These are phyloP conservation scores for Harmothoe impar DNA, from an alignment of 2,888 invertebrate genomes.

Conservation along the genomic window DNA sequence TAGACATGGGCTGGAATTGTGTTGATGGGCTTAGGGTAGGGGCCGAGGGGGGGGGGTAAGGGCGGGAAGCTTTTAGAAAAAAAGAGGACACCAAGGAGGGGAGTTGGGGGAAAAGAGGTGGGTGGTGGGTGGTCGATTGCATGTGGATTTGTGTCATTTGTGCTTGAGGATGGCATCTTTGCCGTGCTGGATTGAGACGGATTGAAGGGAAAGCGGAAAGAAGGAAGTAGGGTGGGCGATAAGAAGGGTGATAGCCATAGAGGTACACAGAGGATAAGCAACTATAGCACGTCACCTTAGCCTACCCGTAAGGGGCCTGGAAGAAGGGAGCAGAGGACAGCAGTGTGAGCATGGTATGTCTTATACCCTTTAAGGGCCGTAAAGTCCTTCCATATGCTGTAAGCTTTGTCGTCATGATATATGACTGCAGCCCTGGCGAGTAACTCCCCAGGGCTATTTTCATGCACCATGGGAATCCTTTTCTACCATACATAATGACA, in stretches of 20 bases:
- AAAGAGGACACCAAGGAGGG: not conserved
- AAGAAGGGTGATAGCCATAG: not conserved
- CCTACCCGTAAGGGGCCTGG: not conserved
- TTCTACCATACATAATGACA: too few species aligned
- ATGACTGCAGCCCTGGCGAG: too few species aligned
- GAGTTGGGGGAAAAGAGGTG: not conserved
- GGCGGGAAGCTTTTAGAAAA: not conserved
- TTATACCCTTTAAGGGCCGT: too few species aligned
- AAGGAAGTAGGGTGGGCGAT: not conserved
- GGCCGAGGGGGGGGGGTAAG: not conserved
- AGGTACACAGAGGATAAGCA: too few species aligned
- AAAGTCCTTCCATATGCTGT: too few species aligned
- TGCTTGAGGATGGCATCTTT: not conserved
- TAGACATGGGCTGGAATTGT: too few species aligned
- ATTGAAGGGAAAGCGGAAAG: not conserved
- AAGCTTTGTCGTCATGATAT: too few species aligned
- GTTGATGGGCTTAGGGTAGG: not conserved
- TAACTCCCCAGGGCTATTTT: too few species aligned
- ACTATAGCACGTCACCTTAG: too few species aligned
- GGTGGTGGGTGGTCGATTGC: not conserved
- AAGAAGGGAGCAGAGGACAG: not conserved
- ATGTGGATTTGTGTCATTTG: constrained; percentile 4
- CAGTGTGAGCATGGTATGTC: not conserved
- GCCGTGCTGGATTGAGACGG: not conserved
- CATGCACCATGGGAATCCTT: too few species aligned